A percentile compares a stretch with the other conserved stretches of the same genome.
phyloP scores from a whole-genome alignment of 2,113 vertebrate species.

The Syrmaticus mikado region DNA sequence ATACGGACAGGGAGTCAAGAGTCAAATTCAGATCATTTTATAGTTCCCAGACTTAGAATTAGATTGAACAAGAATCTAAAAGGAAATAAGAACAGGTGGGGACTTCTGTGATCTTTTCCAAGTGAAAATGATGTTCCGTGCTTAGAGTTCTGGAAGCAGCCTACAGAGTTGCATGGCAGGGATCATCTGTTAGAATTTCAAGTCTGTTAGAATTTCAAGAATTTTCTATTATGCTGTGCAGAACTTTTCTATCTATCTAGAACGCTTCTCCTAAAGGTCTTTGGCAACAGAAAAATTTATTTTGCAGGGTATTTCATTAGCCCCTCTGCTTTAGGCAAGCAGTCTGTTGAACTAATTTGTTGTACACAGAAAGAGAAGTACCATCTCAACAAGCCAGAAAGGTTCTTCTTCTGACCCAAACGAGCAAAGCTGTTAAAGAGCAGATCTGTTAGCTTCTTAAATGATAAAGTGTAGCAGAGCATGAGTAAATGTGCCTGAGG shows the following conservation, averaged over 20 bases:
- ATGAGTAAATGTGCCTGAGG: neutral
- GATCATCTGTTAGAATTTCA: neutral
- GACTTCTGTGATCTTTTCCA: neutral
- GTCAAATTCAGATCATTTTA: neutral
- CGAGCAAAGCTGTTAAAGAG: neutral
- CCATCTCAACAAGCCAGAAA: neutral
- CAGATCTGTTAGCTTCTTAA: neutral
- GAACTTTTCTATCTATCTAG: neutral
- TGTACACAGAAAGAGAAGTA: neutral
- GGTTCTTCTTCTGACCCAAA: neutral
- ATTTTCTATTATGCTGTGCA: neutral
- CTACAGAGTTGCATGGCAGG: neutral
- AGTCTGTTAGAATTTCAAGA: neutral
- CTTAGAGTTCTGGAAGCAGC: neutral
- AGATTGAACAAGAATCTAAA: neutral
- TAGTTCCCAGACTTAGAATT: neutral
- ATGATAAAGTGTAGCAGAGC: neutral
- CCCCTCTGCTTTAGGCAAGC: neutral
- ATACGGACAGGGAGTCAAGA: neutral
- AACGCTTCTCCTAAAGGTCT: neutral
- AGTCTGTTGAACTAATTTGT: neutral
- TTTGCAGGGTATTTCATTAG: neutral
- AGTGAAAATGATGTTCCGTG: neutral
- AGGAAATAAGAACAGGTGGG: neutral
- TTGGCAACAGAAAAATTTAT: neutral